Percentiles rank a stretch among this genome's conserved stretches.
Conservation (phyloP, 2,888 invertebrate species). For the Tortricodes alternella region DNA sequence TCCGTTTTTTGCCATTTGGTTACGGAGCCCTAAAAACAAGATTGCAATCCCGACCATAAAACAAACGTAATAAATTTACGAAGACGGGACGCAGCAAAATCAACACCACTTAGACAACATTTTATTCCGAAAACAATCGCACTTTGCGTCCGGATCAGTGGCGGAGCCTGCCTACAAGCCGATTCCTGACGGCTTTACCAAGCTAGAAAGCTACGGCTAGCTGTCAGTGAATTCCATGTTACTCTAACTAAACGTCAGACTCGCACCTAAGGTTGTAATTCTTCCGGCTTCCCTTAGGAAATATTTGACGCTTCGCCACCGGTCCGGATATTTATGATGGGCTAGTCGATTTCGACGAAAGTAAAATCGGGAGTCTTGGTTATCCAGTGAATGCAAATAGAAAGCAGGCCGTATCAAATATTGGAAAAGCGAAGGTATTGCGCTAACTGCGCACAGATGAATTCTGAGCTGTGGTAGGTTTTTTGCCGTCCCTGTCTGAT, state of each 20-base stretch:
- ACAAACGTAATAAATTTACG: slow-evolving; percentile 25
- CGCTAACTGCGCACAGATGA: background rate
- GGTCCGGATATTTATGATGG: no score
- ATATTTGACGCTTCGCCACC: no score
- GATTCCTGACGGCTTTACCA: no score
- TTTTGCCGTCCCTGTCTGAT: slow-evolving; percentile 7
- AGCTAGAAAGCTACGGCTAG: no score
- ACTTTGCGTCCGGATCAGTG: no score
- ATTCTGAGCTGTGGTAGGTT: background rate
- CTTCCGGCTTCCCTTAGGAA: no score
- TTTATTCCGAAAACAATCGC: slow-evolving; percentile 14
- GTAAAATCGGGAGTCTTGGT: slow-evolving; percentile 23
- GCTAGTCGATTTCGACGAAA: slow-evolving; percentile 7
- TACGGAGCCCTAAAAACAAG: no score
- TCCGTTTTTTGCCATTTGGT: no score
- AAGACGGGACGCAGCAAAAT: slow-evolving; percentile 21
- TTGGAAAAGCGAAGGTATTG: slow-evolving; percentile 21
- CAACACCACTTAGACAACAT: slow-evolving; percentile 12
- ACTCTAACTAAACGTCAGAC: no score
- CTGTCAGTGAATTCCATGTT: no score
- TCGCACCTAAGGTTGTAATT: no score
- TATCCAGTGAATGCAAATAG: slow-evolving; percentile 24
- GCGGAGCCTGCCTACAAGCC: no score
- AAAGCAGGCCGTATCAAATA: slow-evolving; percentile 16
- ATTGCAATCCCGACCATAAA: slow-evolving; percentile 22